Conservation (phyloP, 2,113 vertebrate species). For the Cisticola juncidis region DNA sequence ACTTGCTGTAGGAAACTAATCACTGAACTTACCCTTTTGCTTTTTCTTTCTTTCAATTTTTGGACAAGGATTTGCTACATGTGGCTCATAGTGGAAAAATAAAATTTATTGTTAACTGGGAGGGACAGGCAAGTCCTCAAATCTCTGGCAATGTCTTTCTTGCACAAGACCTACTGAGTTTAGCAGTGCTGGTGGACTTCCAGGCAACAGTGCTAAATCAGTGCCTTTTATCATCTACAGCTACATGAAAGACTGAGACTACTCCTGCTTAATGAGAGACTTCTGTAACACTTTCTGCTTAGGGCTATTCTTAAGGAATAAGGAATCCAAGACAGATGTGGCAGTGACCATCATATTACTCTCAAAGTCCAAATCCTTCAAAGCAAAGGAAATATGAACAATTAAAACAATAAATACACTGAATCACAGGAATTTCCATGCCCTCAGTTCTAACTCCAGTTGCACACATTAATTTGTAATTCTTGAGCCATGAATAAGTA, state of each 20-base stretch:
- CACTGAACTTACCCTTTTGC: neutral
- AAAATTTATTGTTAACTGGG: neutral
- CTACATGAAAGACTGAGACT: neutral
- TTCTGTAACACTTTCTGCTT: constrained; percentile 16
- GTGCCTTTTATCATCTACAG: neutral
- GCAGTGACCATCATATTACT: constrained; percentile 22
- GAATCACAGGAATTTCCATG: constrained; percentile 1
- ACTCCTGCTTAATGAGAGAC: constrained; percentile 15
- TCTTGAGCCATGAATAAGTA: constrained; percentile 5
- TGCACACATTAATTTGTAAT: neutral
- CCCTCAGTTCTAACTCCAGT: neutral
- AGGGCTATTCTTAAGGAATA: constrained; percentile 29
- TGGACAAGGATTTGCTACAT: neutral
- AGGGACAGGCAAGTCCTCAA: neutral
- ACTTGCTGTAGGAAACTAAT: neutral
- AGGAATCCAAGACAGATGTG: constrained; percentile 57
- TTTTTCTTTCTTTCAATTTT: neutral
- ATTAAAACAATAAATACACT: constrained; percentile 52
- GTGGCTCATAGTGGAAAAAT: neutral
- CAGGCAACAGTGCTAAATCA: neutral
- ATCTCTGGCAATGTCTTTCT: neutral
- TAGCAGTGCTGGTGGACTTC: neutral
- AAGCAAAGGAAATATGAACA: constrained; percentile 52
- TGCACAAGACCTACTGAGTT: neutral
- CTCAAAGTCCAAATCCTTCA: constrained; percentile 37